These are phyloP conservation scores for Dilophus febrilis DNA, from an alignment of 2,888 invertebrate genomes.

Conservation along the genomic window DNA sequence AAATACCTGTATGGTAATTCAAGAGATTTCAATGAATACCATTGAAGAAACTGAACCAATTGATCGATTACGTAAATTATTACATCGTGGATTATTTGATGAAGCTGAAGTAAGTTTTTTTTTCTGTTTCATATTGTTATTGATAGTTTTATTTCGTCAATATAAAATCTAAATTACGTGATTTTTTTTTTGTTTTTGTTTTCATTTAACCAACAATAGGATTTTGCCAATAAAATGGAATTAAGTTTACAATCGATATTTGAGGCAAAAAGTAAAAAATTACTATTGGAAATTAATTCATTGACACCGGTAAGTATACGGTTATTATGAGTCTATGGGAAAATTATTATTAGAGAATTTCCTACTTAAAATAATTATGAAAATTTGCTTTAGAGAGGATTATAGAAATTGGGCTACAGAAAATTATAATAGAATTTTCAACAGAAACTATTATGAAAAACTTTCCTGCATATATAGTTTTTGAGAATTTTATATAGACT, in stretches of 20 bases:
- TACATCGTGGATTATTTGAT: conserved; percentile 25
- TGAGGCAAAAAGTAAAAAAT: conserved; percentile 24
- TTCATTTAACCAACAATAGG: too few relatives aligned
- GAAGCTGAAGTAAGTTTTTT: conserved; percentile 24
- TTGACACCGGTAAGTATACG: conserved; percentile 13
- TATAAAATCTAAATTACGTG: neutral
- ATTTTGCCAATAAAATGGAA: conserved; percentile 25
- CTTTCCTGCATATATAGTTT: too few relatives aligned
- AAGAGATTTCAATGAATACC: conserved; percentile 25
- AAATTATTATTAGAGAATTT: neutral
- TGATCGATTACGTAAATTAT: conserved; percentile 26
- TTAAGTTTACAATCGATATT: conserved; percentile 26
- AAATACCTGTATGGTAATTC: conserved; percentile 11
- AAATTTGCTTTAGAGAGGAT: too few relatives aligned
- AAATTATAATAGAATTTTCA: too few relatives aligned
- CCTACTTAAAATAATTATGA: too few relatives aligned
- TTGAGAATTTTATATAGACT: too few relatives aligned
- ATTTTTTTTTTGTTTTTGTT: neutral
- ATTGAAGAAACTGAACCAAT: conserved; percentile 27
- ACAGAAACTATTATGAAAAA: too few relatives aligned
- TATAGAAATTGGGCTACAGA: too few relatives aligned
- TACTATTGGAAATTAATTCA: conserved; percentile 19
- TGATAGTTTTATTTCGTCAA: neutral
- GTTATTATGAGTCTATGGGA: neutral
- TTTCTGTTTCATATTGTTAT: neutral